These are phyloP conservation scores for Pyrgilauda ruficollis DNA, from an alignment of 2,113 vertebrate species.

Conservation along the genomic window DNA sequence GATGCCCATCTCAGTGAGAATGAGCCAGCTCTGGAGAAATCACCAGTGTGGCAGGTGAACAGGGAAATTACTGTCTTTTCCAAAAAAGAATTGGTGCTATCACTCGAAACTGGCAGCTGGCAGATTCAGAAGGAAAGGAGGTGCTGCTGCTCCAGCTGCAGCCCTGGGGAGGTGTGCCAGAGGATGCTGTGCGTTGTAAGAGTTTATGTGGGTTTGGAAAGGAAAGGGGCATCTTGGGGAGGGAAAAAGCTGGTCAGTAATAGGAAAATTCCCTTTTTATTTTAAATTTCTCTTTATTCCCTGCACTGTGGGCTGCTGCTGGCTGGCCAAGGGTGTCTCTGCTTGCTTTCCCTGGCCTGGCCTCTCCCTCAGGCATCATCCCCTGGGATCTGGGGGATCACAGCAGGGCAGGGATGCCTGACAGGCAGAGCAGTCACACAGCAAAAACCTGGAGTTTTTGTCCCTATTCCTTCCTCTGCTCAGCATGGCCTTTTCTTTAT, in stretches of 20 bases:
- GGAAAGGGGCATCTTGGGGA: background rate
- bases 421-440: background rate
- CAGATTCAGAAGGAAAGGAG: background rate
- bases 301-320: background rate
- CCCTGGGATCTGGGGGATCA: background rate
- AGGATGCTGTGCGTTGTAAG: background rate
- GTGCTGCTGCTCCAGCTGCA: background rate
- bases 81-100: background rate
- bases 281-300: no score
- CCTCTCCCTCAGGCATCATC: no score
- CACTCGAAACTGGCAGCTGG: background rate
- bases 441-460: background rate
- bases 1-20: background rate
- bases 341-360: background rate
- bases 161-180: background rate
- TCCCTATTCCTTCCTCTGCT: background rate
- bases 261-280: background rate
- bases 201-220: background rate
- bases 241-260: background rate
- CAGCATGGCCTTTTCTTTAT: background rate
- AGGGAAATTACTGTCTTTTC: background rate
- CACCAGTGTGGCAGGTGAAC: background rate
- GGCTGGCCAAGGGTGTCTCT: background rate
- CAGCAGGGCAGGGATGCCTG: background rate
- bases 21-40: background rate